phyloP scores from a whole-genome alignment of 2,888 invertebrate genomes.

The Cryptocephalus primarius region DNA sequence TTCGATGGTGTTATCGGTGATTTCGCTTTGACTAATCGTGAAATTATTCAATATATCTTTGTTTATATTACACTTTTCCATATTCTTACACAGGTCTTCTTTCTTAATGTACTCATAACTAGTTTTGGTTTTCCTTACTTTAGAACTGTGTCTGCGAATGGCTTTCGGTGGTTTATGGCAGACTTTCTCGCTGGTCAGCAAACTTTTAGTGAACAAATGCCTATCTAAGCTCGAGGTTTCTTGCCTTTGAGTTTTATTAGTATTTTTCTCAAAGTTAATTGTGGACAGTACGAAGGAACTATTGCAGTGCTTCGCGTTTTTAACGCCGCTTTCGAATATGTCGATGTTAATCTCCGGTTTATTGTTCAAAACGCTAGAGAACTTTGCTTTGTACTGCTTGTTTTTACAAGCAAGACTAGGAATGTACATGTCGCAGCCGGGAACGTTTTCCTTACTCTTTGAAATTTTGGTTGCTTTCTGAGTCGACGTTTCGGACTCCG shows the following conservation, averaged over 20 bases:
- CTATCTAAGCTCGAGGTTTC: slow-evolving; percentile 38
- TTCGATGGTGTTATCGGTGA: slow-evolving; percentile 29
- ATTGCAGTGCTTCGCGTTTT: slow-evolving; percentile 13
- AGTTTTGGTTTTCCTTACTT: slow-evolving; percentile 29
- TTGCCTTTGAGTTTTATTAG: slow-evolving; percentile 24
- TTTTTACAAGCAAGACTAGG: slow-evolving; percentile 44
- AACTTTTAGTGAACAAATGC: slow-evolving; percentile 35
- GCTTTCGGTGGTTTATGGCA: slow-evolving; percentile 68
- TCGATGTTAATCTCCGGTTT: slow-evolving; percentile 32
- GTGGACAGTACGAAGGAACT: slow-evolving; percentile 18
- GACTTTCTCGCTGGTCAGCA: slow-evolving; percentile 37
- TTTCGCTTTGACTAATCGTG: slow-evolving; percentile 15
- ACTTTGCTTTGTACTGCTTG: slow-evolving; percentile 43
- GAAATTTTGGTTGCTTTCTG: slow-evolving; percentile 6
- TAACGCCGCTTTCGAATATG: slow-evolving; percentile 25
- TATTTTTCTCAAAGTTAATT: slow-evolving; percentile 23
- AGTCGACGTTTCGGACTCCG: slow-evolving; percentile 4
- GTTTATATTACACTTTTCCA: slow-evolving; percentile 15
- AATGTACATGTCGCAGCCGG: slow-evolving; percentile 42
- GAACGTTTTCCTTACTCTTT: slow-evolving; percentile 19
- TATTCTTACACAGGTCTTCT: slow-evolving; percentile 30
- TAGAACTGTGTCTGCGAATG: slow-evolving; percentile 53
- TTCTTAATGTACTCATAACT: slow-evolving; percentile 36
- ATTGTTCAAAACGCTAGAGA: slow-evolving; percentile 36
- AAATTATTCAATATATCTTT: slow-evolving; percentile 16